Conservation (phyloP, 2,797 vertebrate species). For the Cyclura pinguis region DNA sequence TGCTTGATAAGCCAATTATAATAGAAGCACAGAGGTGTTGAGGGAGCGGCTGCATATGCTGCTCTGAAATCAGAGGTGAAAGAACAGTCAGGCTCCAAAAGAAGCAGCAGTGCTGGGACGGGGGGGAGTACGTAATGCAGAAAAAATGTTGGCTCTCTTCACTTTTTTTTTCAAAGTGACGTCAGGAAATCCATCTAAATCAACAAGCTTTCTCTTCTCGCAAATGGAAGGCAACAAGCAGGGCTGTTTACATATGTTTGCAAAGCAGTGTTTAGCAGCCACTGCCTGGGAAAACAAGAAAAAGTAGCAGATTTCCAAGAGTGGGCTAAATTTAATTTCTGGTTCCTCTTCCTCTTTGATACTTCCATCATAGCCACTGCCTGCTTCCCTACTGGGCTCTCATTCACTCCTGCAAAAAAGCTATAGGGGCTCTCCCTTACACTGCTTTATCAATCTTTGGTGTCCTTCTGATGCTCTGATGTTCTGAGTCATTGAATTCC, state of each 20-base stretch:
- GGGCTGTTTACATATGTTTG: slow-evolving; percentile 70
- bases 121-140: slow-evolving; percentile 74
- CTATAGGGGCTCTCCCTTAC: neutral
- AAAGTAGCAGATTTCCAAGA: slow-evolving; percentile 69
- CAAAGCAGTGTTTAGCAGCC: slow-evolving; percentile 44
- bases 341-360: slow-evolving; percentile 54
- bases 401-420: neutral
- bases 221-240: slow-evolving; percentile 70
- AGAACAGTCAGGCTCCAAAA: slow-evolving; percentile 78
- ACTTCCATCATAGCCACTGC: neutral
- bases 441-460: neutral
- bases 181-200: slow-evolving; percentile 78
- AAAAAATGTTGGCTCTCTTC: slow-evolving; percentile 78
- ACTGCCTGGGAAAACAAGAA: slow-evolving; percentile 37
- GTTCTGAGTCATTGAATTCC: neutral
- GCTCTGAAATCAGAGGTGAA: slow-evolving; percentile 77
- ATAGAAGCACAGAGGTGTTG: slow-evolving; percentile 60
- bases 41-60: slow-evolving; percentile 34
- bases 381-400: neutral
- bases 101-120: slow-evolving; percentile 72
- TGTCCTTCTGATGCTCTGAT: slow-evolving; percentile 1
- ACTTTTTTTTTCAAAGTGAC: slow-evolving; percentile 77
- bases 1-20: slow-evolving; percentile 69
- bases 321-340: slow-evolving; percentile 66
- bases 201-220: slow-evolving; percentile 75